Evolutionary conservation across 2,113 vertebrate species (phyloP).

Genomic region (Mellivora capensis): DNA sequence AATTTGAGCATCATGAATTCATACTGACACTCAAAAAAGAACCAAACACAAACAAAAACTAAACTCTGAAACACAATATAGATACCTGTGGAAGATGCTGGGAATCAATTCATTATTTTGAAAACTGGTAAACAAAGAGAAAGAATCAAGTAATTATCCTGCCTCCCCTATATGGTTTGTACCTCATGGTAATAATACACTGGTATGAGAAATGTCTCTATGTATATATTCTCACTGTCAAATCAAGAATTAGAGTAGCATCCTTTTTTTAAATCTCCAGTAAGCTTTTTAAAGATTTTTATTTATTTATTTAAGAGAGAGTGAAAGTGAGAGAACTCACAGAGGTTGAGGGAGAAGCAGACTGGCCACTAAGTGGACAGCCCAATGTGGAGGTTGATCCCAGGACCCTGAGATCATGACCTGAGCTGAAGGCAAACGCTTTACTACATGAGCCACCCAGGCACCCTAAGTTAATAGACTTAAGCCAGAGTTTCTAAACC

Average conservation of each 20-base stretch:
- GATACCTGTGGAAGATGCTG: not conserved
- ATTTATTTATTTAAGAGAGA: too few relatives aligned
- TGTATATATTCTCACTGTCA: not conserved
- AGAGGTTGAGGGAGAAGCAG: not conserved
- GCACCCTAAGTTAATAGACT: not conserved
- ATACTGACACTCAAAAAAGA: not conserved
- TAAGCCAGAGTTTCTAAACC: not conserved
- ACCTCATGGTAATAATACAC: not conserved
- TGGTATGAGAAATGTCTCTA: not conserved
- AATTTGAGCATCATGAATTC: not conserved
- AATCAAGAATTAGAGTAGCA: not conserved
- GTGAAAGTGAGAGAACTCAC: not conserved
- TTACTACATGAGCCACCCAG: not conserved
- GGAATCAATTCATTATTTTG: constrained; percentile 18
- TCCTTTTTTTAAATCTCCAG: not conserved
- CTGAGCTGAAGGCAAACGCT: not conserved
- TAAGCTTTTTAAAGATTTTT: too few relatives aligned
- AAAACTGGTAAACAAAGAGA: not conserved
- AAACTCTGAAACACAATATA: constrained; percentile 13
- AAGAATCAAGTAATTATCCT: constrained; percentile 13
- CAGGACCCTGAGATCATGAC: not conserved
- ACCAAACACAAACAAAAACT: not conserved
- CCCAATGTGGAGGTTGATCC: not conserved
- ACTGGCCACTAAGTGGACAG: not conserved
- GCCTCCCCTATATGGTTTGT: not conserved